These are phyloP conservation scores for Sphaeramia orbicularis DNA, from an alignment of 2,797 vertebrate species.

Conservation along the genomic window DNA sequence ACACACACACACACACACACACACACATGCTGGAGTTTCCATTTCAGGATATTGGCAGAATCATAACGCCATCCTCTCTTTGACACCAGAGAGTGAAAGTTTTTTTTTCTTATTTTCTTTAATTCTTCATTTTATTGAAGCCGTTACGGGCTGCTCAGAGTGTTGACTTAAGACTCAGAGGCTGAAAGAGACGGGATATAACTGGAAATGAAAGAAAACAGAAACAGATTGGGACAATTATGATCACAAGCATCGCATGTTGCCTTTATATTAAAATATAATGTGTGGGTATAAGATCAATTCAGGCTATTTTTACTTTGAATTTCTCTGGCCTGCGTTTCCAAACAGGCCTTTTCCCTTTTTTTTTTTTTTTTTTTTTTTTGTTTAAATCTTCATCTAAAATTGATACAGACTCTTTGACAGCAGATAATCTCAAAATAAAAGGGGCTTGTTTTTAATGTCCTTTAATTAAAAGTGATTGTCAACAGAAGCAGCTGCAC, in stretches of 20 bases:
- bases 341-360: slow-evolving; percentile 11
- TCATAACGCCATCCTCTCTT: slow-evolving; percentile 46
- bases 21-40: slow-evolving; percentile 40
- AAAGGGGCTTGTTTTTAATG: slow-evolving; percentile 54
- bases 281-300: not conserved
- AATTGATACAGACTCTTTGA: slow-evolving; percentile 42
- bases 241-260: not conserved
- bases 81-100: slow-evolving; percentile 52
- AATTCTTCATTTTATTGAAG: slow-evolving; percentile 44
- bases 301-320: not conserved
- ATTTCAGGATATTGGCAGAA: slow-evolving; percentile 64
- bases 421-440: slow-evolving; percentile 45
- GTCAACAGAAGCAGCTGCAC: slow-evolving; percentile 51
- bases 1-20: not conserved
- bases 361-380: no score
- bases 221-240: slow-evolving; percentile 11
- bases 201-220: slow-evolving; percentile 11
- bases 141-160: slow-evolving; percentile 24
- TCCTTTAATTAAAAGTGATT: slow-evolving; percentile 71
- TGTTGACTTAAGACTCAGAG: slow-evolving; percentile 21
- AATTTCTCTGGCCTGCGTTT: not conserved
- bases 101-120: slow-evolving; percentile 37
- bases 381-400: no score
- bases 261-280: not conserved
- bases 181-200: slow-evolving; percentile 2